Conservation (phyloP, 2,113 vertebrate genomes). For the Sinocyclocheilus maitianheensis region DNA sequence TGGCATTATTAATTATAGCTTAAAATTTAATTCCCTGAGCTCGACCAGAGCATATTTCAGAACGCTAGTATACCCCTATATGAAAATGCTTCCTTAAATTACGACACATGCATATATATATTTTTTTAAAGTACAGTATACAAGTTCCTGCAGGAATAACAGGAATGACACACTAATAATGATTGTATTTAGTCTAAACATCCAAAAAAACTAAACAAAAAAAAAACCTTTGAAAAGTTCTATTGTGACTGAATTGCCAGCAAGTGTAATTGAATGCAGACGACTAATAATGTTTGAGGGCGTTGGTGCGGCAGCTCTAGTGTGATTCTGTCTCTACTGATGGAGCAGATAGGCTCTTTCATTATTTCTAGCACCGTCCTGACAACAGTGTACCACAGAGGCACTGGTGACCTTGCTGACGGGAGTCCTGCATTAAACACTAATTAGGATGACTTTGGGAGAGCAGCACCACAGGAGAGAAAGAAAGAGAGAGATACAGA, state of each 20-base stretch:
- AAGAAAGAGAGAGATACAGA: conserved; percentile 41
- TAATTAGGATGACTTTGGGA: conserved; percentile 75
- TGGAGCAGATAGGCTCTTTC: conserved; percentile 69
- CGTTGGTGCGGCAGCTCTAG: conserved; percentile 17
- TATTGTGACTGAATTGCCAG: conserved; percentile 60
- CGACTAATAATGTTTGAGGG: conserved; percentile 64
- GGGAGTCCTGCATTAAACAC: conserved; percentile 68
- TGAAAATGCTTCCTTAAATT: background rate
- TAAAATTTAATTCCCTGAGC: background rate
- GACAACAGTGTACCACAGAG: conserved; percentile 64
- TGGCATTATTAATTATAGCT: background rate
- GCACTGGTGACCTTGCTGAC: conserved; percentile 68
- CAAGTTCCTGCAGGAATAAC: background rate
- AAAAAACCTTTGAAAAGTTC: background rate
- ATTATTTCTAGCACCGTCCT: conserved; percentile 69
- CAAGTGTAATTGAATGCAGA: conserved; percentile 68
- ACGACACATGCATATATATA: background rate
- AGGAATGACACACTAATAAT: background rate
- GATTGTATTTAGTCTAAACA: background rate
- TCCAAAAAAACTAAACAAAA: no score
- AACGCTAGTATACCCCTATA: no score
- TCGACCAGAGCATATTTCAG: background rate
- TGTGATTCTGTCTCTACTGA: conserved; percentile 54
- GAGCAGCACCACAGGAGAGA: conserved; percentile 53
- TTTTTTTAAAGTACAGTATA: background rate